Conservation (phyloP, 2,113 vertebrate species). For the Nettapus auritus region DNA sequence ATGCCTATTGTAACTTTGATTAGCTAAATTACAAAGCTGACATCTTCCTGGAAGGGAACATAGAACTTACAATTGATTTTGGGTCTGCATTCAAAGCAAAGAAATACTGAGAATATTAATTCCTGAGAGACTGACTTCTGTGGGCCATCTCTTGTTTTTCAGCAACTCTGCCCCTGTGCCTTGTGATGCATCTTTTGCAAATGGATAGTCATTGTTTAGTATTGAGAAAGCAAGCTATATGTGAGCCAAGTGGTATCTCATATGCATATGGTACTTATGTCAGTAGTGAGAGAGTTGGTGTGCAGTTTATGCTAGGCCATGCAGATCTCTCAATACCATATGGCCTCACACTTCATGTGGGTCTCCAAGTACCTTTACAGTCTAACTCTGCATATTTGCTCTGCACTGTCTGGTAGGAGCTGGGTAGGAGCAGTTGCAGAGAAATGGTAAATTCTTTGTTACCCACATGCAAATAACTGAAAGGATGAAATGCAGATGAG, state of each 20-base stretch:
- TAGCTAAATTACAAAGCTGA: not conserved
- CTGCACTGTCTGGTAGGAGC: not conserved
- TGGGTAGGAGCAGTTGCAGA: not conserved
- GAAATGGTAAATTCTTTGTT: not conserved
- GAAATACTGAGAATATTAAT: not conserved
- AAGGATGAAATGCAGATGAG: not conserved
- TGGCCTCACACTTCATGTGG: not conserved
- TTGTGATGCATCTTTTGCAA: not conserved
- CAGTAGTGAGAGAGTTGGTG: not conserved
- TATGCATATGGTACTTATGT: not conserved
- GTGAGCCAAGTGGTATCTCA: not conserved
- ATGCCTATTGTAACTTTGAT: not conserved
- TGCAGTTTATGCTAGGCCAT: not conserved
- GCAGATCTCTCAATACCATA: not conserved
- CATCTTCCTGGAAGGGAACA: not conserved
- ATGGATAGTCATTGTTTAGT: not conserved
- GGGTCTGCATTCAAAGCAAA: not conserved
- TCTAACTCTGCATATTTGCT: not conserved
- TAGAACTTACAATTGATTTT: not conserved
- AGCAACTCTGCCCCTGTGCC: not conserved
- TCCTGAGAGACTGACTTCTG: not conserved
- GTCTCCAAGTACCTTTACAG: not conserved
- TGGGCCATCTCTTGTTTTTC: not conserved
- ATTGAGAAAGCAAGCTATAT: not conserved
- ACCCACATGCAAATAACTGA: not conserved